A percentile compares a stretch with the other conserved stretches of the same genome.
Conservation (phyloP, 2,888 invertebrate genomes). For the Caradrina kadenii region DNA sequence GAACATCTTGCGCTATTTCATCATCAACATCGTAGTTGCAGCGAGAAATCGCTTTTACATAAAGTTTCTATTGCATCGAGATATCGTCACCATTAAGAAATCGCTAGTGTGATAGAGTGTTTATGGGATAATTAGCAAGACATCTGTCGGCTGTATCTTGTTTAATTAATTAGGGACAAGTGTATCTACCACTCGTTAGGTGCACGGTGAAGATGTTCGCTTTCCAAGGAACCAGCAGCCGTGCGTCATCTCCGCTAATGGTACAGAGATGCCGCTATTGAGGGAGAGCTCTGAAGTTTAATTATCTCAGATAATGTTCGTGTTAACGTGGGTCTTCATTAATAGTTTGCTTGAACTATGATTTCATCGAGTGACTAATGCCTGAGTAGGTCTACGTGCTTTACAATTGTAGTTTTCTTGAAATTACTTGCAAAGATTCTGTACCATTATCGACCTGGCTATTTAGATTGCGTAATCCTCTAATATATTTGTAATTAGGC, state of each 20-base stretch:
- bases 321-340: background rate
- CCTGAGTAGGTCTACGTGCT: too few relatives aligned
- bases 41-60: too few relatives aligned
- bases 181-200: slow-evolving; percentile 19
- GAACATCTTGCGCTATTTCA: slow-evolving; percentile 12
- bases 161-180: slow-evolving; percentile 51
- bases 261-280: slow-evolving; percentile 12
- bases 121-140: slow-evolving; percentile 46
- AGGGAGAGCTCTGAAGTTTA: slow-evolving; percentile 21
- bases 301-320: background rate
- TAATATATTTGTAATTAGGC: background rate
- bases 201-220: slow-evolving; percentile 39
- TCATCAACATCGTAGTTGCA: background rate
- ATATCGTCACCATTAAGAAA: slow-evolving; percentile 22
- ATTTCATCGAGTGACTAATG: background rate
- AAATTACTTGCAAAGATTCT: too few relatives aligned
- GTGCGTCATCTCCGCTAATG: slow-evolving; percentile 12
- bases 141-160: slow-evolving; percentile 40
- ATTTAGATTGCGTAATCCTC: too few relatives aligned
- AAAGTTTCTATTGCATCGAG: slow-evolving; percentile 5
- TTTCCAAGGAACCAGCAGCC: slow-evolving; percentile 38
- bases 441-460: too few relatives aligned
- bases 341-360: background rate
- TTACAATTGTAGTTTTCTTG: too few relatives aligned
- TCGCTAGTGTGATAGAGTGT: slow-evolving; percentile 8